Base-by-base conservation (phyloP, 2,113 vertebrate species). In the Acrocephalus kingi region DNA sequence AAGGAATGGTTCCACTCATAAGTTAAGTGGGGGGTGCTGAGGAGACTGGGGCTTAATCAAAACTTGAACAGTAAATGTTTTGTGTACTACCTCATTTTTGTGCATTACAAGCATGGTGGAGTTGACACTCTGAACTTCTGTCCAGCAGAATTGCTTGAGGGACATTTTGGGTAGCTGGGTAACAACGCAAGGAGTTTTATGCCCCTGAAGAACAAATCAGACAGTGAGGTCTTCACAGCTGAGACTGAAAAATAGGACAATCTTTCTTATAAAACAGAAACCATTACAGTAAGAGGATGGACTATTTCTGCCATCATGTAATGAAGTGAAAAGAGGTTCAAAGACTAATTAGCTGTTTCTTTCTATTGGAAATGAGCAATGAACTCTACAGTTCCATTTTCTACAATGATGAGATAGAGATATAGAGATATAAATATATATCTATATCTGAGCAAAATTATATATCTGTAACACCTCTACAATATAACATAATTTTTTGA, bases 81-180 rank as follows among this genome's bases (percentile, higher is more conserved):
- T 90, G 94, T 95, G 95, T 97, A 95, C 98, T 98, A 98, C 98
- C 98, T 98, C 98, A 98, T 98, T 98, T 97, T 96, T 94, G 97
- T 96, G 97, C 80, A 52, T 96, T 88, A 93, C 94, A 51, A 93
- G 91, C 82, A 17, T 91, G 94, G 95, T 94, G 97, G 89, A 87
- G 69, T 46, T 90, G 95, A 94, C 90, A 74, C 67, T 48, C 59
- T 62, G 93, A 95, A 84, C 97, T 91, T 95, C 89, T 41, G 52
- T 94, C 93, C 79, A 46, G 35, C 92, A 63, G 41, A 48, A 90
- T 59, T 62, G 94, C 90, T 90, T 76, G 77, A 90, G 96, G 94
- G 94, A 86, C 52, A 12, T 63, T 41, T 49, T 85, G 96, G 94
- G 97, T 94, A 96, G 96, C 97, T 93, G 94, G 92, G 96, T 74